Percentiles rank a stretch among this genome's conserved stretches.
These are phyloP conservation scores for Bryconaethiops microstoma DNA, from an alignment of 2,797 vertebrate genomes.

Conservation along the genomic window DNA sequence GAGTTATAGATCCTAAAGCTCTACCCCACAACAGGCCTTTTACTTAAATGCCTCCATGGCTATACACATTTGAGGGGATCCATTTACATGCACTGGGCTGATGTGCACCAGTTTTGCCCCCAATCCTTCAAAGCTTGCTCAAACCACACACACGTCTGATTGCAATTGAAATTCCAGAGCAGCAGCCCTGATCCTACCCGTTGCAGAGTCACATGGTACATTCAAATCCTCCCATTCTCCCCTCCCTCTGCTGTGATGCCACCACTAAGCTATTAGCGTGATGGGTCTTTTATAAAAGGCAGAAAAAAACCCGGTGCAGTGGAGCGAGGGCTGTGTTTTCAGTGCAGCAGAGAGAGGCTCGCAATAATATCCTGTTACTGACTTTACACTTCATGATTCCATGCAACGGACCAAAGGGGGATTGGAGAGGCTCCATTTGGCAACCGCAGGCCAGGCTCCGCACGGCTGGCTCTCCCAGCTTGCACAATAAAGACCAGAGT, in stretches of 20 bases:
- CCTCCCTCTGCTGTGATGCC: constrained; percentile 35
- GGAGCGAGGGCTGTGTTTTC: constrained; percentile 73
- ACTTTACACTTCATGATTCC: constrained; percentile 75
- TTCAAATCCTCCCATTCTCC: constrained; percentile 33
- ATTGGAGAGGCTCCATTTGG: constrained; percentile 67
- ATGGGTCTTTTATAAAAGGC: constrained; percentile 54
- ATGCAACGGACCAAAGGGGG: constrained; percentile 65
- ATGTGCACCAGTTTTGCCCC: constrained; percentile 57
- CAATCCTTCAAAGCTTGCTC: constrained; percentile 49
- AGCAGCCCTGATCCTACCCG: constrained; percentile 51
- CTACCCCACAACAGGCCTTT: constrained; percentile 29
- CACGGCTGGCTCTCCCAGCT: constrained; percentile 62
- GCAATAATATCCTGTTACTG: constrained; percentile 78
- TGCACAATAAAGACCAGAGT: constrained; percentile 66
- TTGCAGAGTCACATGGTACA: constrained; percentile 50
- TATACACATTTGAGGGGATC: constrained; percentile 52
- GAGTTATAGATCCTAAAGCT: constrained; percentile 28
- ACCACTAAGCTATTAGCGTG: constrained; percentile 53
- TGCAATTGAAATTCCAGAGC: constrained; percentile 64
- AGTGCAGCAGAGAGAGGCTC: constrained; percentile 69
- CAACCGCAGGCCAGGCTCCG: constrained; percentile 53
- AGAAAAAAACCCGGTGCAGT: constrained; percentile 65
- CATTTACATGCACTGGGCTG: constrained; percentile 51
- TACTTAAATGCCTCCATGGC: constrained; percentile 35
- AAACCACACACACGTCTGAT: constrained; percentile 59